A percentile compares a stretch with the other conserved stretches of the same genome.
phyloP scores from a whole-genome alignment of 2,797 vertebrate species.

The Harpagifer antarcticus region DNA sequence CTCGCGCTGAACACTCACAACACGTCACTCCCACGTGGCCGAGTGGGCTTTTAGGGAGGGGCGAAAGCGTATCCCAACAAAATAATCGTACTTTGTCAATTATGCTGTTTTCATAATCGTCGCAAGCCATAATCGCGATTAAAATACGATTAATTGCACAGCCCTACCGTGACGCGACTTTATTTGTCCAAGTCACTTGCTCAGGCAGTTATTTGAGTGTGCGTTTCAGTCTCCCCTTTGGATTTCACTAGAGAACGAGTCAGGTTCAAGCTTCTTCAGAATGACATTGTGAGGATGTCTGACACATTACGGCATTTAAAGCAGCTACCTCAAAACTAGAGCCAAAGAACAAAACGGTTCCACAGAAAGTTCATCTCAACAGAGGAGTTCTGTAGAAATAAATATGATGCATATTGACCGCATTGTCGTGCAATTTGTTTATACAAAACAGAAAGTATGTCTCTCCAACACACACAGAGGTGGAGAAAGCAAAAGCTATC shows the following conservation, averaged over 20 bases:
- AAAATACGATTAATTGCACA: too few species aligned
- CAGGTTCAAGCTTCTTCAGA: conserved; percentile 2
- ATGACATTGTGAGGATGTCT: conserved; percentile 2
- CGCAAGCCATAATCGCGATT: too few species aligned
- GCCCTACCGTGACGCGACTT: neutral
- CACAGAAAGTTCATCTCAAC: too few species aligned
- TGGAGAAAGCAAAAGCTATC: conserved; percentile 32
- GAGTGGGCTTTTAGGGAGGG: too few species aligned
- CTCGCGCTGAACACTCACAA: too few species aligned
- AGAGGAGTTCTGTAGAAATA: neutral
- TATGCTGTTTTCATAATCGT: too few species aligned
- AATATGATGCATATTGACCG: neutral
- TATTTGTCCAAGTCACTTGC: neutral
- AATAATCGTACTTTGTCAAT: too few species aligned
- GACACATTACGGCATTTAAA: neutral
- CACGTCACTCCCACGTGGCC: too few species aligned
- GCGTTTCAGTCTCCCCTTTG: conserved; percentile 10
- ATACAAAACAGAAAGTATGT: neutral
- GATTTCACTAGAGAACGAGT: conserved; percentile 13
- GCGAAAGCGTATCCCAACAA: too few species aligned
- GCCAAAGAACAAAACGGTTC: neutral
- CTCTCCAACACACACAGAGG: neutral
- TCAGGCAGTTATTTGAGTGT: neutral
- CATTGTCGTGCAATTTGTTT: neutral
- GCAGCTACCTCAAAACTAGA: neutral